Evolutionary conservation across 2,888 invertebrate species (phyloP).

Genomic region (Vanessa cardui): DNA sequence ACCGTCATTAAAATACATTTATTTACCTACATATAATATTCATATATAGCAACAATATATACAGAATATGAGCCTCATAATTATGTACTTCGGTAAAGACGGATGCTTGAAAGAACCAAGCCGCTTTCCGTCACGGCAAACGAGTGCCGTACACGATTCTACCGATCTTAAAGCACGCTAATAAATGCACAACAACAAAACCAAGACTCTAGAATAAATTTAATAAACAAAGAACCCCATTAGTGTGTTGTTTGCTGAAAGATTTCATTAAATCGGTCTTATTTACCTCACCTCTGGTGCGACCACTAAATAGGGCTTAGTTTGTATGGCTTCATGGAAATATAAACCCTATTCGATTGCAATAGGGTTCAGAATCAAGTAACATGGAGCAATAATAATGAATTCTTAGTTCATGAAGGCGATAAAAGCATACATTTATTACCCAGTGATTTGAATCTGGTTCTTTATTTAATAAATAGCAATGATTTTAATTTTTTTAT

Average conservation of each 20-base stretch:
- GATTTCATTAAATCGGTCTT: slow-evolving; percentile 19
- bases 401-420: not conserved
- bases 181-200: too few relatives aligned
- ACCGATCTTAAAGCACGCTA: too few relatives aligned
- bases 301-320: slow-evolving; percentile 18
- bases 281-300: slow-evolving; percentile 4
- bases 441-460: not conserved
- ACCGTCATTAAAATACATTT: too few relatives aligned
- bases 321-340: not conserved
- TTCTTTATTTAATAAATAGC: not conserved
- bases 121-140: too few relatives aligned
- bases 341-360: not conserved
- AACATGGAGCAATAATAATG: not conserved
- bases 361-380: slow-evolving; percentile 10
- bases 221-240: not conserved
- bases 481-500: too few relatives aligned
- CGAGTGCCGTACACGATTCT: too few relatives aligned
- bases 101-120: too few relatives aligned
- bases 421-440: not conserved
- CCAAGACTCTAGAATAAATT: not conserved
- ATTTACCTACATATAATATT: too few relatives aligned
- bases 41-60: too few relatives aligned
- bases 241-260: slow-evolving; percentile 3
- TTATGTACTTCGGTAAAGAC: too few relatives aligned
- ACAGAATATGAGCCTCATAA: too few relatives aligned